Base-by-base conservation (phyloP, 1,140 invertebrate genomes). In the Heliothis subflexa region DNA sequence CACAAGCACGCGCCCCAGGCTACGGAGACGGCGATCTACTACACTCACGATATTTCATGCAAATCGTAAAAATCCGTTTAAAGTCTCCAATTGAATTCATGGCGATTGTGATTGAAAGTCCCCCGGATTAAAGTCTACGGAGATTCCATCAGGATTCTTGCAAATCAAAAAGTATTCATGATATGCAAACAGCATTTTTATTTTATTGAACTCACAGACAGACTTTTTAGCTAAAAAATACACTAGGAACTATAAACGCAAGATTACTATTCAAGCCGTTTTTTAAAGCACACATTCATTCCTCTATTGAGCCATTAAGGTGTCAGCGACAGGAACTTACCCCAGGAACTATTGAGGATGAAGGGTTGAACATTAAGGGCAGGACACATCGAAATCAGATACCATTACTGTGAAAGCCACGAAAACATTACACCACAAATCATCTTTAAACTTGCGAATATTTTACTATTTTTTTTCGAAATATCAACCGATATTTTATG, bases 11-110 rank as follows among this genome's bases (percentile, higher is more conserved):
- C 62, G 50, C 47, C 61, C n/a, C 57, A 3, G 7, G 54, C 40
- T 50, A 55, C 47, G 47, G 33, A 66, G 49, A 68, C 28, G 16
- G 45, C 47, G 66, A 64, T n/a, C 33, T 49, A 49, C 57, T 76
- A 71, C 13, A 66, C 40, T 62, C 72, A 55, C 25, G 70, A 73
- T 70, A 82, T 83, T 80, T 76, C 78, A 84, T 81, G 80, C 71
- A 78, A 81, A 80, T 84, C 76, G 21, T 70, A 77, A 79, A 83
- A 83, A 83, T 79, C 78, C 78, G 59, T 77, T 81, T 81, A 79
- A 72, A 62, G 16, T 21, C 55, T 68, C 50, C 81, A 68, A 77
- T 62, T 73, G 25, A 78, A 73, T 78, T 78, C 47, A 64, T 62
- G 40, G 73, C 61, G 73, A 64, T 64, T 76, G 73, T 64, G 73